Conservation (phyloP, 2,113 vertebrate species). For the Zosterops hypoxanthus region DNA sequence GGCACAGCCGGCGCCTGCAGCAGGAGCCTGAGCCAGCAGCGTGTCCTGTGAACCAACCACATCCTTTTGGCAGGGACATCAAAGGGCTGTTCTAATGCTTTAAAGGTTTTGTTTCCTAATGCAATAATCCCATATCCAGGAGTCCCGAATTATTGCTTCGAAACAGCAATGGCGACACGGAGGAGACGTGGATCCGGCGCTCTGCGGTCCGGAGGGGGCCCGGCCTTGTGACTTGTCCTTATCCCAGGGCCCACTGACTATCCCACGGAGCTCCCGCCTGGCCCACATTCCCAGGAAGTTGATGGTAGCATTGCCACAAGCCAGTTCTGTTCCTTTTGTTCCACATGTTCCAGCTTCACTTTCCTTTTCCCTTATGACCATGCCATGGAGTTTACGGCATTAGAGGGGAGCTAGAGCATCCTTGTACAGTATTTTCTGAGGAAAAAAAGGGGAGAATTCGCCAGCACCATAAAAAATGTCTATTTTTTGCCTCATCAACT, state of each 20-base stretch:
- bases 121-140: constrained; percentile 86
- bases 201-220: background rate
- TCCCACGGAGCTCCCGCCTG: background rate
- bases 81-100: constrained; percentile 97
- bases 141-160: constrained; percentile 69
- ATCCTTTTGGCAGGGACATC: constrained; percentile 91
- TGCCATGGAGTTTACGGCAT: constrained; percentile 22
- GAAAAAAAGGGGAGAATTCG: background rate
- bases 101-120: constrained; percentile 88
- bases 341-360: background rate
- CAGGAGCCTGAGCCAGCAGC: constrained; percentile 78
- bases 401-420: constrained; percentile 35
- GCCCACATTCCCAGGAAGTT: constrained; percentile 21
- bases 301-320: constrained; percentile 40
- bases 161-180: background rate
- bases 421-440: constrained; percentile 39
- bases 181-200: background rate
- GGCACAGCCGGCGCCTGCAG: background rate
- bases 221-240: background rate
- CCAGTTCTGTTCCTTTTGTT: background rate
- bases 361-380: constrained; percentile 56
- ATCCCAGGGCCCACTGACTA: background rate
- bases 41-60: constrained; percentile 75
- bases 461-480: constrained; percentile 9
- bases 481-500: constrained; percentile 20